Conservation (phyloP, 2,888 invertebrate species). For the Zaprionus bogoriensis region DNA sequence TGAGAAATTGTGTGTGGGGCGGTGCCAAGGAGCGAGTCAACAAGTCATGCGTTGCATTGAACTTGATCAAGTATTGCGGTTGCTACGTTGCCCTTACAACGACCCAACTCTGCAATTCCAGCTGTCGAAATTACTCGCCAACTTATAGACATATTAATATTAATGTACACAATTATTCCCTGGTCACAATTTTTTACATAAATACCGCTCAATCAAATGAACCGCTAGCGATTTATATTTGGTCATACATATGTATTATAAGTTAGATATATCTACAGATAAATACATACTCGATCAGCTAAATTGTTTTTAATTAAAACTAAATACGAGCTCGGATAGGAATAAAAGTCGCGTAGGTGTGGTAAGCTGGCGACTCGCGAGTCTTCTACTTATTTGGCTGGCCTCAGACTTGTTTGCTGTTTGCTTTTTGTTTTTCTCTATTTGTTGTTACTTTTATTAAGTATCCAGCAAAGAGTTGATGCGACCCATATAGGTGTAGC, state of each 20-base stretch:
- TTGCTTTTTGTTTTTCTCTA: slow-evolving; percentile 10
- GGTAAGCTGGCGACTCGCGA: slow-evolving; percentile 48
- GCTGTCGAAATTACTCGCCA: slow-evolving; percentile 28
- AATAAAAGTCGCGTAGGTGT: slow-evolving; percentile 52
- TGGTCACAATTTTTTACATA: slow-evolving; percentile 18
- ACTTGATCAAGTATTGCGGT: slow-evolving; percentile 46
- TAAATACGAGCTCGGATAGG: slow-evolving; percentile 35
- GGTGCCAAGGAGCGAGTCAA: slow-evolving; percentile 36
- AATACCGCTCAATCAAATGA: slow-evolving; percentile 48
- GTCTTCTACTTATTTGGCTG: slow-evolving; percentile 59
- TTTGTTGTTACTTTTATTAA: slow-evolving; percentile 23
- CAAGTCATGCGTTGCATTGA: slow-evolving; percentile 44
- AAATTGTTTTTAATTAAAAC: slow-evolving; percentile 66
- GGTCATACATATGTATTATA: not conserved
- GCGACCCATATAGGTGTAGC: slow-evolving; percentile 44
- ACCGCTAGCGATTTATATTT: slow-evolving; percentile 29
- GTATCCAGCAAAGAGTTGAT: slow-evolving; percentile 38
- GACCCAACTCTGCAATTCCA: not conserved
- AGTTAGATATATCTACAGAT: not conserved
- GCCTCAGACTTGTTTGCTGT: slow-evolving; percentile 56
- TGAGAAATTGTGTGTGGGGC: slow-evolving; percentile 32
- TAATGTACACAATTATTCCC: slow-evolving; percentile 10
- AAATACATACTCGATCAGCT: slow-evolving; percentile 8
- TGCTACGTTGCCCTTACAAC: not conserved
- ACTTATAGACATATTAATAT: slow-evolving; percentile 16